phyloP scores from a whole-genome alignment of 2,113 vertebrate genomes.

The Perccottus glenii region DNA sequence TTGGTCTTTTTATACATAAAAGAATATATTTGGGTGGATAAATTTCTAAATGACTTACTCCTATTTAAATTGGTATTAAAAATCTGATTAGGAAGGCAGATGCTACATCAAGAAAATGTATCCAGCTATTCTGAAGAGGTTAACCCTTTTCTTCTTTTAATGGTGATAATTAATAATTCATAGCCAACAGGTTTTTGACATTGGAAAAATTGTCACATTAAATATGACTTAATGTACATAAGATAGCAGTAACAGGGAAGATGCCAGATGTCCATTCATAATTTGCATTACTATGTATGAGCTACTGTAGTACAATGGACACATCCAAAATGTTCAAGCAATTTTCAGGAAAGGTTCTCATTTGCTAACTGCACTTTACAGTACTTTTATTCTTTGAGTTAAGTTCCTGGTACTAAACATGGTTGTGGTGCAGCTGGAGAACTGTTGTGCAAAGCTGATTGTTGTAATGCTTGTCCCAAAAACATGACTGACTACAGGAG shows the following conservation, averaged over 20 bases:
- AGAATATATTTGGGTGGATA: neutral
- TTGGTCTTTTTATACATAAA: no score
- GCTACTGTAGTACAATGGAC: slow-evolving; percentile 36
- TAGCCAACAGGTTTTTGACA: neutral
- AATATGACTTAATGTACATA: neutral
- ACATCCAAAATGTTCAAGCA: neutral
- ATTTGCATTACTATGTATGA: neutral
- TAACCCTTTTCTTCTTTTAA: no score
- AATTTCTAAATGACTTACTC: neutral
- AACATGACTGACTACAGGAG: neutral
- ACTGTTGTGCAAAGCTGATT: slow-evolving; percentile 9
- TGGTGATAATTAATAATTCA: no score
- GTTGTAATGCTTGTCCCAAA: slow-evolving; percentile 17
- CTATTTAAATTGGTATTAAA: neutral
- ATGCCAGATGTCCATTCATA: slow-evolving; percentile 4
- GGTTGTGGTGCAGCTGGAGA: slow-evolving; percentile 30
- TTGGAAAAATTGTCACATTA: neutral
- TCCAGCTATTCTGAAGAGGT: no score
- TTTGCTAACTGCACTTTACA: slow-evolving; percentile 77
- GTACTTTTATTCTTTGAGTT: slow-evolving; percentile 30
- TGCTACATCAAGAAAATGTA: no score
- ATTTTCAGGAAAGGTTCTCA: slow-evolving; percentile 59
- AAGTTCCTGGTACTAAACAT: slow-evolving; percentile 56
- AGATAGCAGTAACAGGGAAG: neutral
- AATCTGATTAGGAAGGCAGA: neutral